Evolutionary conservation across 2,888 invertebrate genomes (phyloP), one percentile per base, ranked within the genome.

Genomic region (Drosophila mimica): DNA sequence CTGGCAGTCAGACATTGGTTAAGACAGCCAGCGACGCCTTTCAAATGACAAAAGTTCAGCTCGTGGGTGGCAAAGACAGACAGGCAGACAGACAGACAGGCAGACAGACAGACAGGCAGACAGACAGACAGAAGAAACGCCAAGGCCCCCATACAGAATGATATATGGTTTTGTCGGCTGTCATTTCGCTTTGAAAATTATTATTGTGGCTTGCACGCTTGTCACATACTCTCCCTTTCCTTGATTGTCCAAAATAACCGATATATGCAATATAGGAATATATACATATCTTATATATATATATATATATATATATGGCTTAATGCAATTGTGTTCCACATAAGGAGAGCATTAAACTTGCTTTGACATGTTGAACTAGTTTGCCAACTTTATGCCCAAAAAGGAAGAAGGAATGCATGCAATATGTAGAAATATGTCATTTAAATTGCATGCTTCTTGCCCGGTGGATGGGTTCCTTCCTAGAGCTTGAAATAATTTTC

Each of bases 151-250:
- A 72, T 74, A 70, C 79, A 75, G 73, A 74, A 88, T 91, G 92
- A 91, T 91, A 91, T 88, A 92, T 91, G 92, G 78, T 87, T 90
- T 89, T 92, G 92, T 91, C 92, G 92, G 87, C 91, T 91, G 91
- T 91, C 91, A 91, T 82, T 87, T 82, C 82, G 81, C 77, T 91
- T 83, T 83, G 79, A 76, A 87, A 90, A 82, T 82, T 83, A 85
- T 82, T 83, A 70, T 86, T 90, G 84, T 79, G 79, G 80, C 83
- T 74, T 81, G 77, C 83, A 52, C 53, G 52, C 72, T 36, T 61
- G 40, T 28, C 52, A 48, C 28, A 81, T 60, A 62, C 66, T 28
- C 61, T 56, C 61, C 38, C 48, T 48, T 33, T 34, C 54, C 33
- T n/a, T 0, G 8, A 43, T 43, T 43, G 43, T 43, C 6, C 11